Conservation (phyloP, 2,113 vertebrate genomes). For the Saimiri boliviensis region DNA sequence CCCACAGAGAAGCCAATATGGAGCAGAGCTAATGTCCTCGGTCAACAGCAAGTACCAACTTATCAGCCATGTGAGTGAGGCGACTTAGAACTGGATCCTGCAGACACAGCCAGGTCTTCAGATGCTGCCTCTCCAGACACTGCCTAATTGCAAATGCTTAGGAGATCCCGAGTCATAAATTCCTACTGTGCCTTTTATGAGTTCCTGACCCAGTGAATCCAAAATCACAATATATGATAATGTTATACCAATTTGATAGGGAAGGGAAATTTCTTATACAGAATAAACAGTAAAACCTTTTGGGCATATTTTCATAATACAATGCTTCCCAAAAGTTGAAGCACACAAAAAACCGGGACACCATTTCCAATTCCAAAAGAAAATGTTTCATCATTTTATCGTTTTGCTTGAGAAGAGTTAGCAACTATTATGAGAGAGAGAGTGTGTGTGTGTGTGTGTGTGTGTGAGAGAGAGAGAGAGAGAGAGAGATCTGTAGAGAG, state of each 20-base stretch:
- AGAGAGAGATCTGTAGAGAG: background rate
- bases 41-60: background rate
- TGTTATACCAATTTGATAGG: background rate
- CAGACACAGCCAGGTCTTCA: background rate
- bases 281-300: constrained; percentile 52
- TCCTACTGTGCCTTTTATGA: background rate
- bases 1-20: background rate
- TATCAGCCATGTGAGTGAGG: background rate
- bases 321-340: constrained; percentile 30
- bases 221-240: background rate
- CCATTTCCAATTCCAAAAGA: background rate
- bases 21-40: background rate
- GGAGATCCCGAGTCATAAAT: background rate
- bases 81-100: background rate
- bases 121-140: background rate
- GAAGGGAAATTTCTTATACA: background rate
- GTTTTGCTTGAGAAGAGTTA: background rate
- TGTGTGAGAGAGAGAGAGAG: too few species aligned
- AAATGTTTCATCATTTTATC: background rate
- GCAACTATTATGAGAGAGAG: background rate
- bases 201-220: background rate
- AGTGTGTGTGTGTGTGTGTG: background rate
- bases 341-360: background rate
- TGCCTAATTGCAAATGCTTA: background rate
- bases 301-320: constrained; percentile 32